Conservation (phyloP, 92 coral and sea anemone species). For the Porites cylindrica region DNA sequence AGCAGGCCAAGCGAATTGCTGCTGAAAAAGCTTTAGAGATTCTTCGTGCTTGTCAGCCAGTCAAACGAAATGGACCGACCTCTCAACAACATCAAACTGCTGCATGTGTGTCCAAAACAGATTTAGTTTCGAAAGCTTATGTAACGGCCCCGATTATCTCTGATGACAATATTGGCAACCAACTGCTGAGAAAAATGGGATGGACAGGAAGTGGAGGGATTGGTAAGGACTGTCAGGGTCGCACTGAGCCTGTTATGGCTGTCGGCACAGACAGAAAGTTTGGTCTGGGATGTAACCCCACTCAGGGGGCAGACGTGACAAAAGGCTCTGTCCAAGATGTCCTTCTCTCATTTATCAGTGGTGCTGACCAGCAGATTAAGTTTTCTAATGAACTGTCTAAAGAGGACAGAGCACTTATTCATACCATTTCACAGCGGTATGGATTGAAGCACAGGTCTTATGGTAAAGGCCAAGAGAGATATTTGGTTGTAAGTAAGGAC, state of each 20-base stretch:
- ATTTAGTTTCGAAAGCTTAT: conserved; percentile 74
- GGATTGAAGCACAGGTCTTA: conserved; percentile 82
- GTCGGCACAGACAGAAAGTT: conserved; percentile 74
- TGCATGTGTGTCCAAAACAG: conserved; percentile 68
- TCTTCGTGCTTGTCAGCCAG: conserved; percentile 85
- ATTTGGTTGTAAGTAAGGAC: conserved; percentile 83
- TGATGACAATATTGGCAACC: conserved; percentile 90
- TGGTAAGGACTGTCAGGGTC: conserved; percentile 90
- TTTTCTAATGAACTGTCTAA: conserved; percentile 85
- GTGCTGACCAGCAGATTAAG: conserved; percentile 69
- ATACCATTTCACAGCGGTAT: conserved; percentile 70
- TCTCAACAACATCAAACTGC: conserved; percentile 67
- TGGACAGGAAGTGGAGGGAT: conserved; percentile 96
- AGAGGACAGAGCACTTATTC: conserved; percentile 89
- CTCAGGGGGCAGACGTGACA: conserved; percentile 48
- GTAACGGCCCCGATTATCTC: conserved; percentile 78
- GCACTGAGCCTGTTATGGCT: conserved; percentile 88
- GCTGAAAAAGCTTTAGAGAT: conserved; percentile 88
- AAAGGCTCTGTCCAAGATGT: conserved; percentile 69
- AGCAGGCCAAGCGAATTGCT: conserved; percentile 82
- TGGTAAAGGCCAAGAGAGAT: conserved; percentile 82
- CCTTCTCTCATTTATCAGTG: conserved; percentile 74
- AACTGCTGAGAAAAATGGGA: conserved; percentile 94
- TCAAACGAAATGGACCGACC: conserved; percentile 50
- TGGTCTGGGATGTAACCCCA: conserved; percentile 76